Evolutionary conservation across 2,888 invertebrate species (phyloP).

Genomic region (Eremobia ochroleuca): DNA sequence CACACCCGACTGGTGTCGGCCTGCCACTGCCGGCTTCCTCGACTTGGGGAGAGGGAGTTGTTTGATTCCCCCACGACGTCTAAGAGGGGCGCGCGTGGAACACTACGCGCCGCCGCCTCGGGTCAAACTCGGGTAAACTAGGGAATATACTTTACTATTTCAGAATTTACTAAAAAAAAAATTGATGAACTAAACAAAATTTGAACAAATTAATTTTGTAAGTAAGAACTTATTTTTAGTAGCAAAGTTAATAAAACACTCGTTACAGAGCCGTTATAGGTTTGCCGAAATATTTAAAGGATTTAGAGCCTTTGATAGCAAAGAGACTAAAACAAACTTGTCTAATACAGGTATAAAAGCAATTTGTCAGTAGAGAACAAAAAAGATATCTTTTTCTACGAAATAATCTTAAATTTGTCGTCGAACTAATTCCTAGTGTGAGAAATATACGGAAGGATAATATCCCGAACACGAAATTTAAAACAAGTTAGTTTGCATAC

Average conservation of each 20-base stretch:
- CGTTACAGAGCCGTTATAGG: slow-evolving; percentile 8
- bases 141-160: neutral
- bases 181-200: neutral
- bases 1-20: too few relatives aligned
- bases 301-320: too few relatives aligned
- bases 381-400: slow-evolving; percentile 61
- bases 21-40: too few relatives aligned
- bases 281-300: slow-evolving; percentile 5
- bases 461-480: neutral
- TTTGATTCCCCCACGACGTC: too few relatives aligned
- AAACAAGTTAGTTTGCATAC: too few relatives aligned
- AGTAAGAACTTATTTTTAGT: slow-evolving; percentile 18
- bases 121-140: too few relatives aligned
- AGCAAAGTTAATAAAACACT: slow-evolving; percentile 17
- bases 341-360: slow-evolving; percentile 66
- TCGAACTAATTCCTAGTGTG: slow-evolving; percentile 66
- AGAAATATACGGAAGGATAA: slow-evolving; percentile 39
- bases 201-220: neutral
- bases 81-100: too few relatives aligned
- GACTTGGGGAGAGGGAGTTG: too few relatives aligned
- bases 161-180: neutral
- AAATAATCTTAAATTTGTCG: slow-evolving; percentile 72
- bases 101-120: too few relatives aligned
- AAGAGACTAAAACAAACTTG: slow-evolving; percentile 50
- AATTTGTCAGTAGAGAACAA: slow-evolving; percentile 60